phyloP scores from a whole-genome alignment of 2,888 invertebrate genomes.

The Lasioglossum pauxillum region DNA sequence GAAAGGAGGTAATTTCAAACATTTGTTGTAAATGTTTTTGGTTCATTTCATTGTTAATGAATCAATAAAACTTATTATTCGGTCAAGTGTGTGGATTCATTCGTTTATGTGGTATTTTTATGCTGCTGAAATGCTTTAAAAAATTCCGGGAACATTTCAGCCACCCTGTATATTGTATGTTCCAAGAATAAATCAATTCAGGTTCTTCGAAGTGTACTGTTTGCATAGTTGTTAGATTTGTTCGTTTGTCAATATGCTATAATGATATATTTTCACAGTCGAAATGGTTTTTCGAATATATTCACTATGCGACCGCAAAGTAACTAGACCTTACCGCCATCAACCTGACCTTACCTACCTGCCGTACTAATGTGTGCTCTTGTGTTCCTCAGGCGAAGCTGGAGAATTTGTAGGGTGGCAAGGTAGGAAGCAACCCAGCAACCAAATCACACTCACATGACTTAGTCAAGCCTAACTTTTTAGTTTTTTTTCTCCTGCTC shows the following conservation, averaged over 20 bases:
- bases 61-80: no score
- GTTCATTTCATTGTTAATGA: no score
- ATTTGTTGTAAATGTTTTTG: no score
- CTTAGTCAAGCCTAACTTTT: conserved; percentile 82
- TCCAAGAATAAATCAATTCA: background rate
- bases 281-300: conserved; percentile 39
- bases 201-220: background rate
- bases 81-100: no score
- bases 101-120: no score
- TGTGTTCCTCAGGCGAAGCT: conserved; percentile 90
- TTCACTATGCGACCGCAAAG: conserved; percentile 81
- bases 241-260: conserved; percentile 14
- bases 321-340: conserved; percentile 84
- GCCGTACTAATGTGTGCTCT: conserved; percentile 87
- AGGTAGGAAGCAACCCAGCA: conserved; percentile 88
- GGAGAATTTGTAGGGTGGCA: conserved; percentile 92
- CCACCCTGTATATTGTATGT: background rate
- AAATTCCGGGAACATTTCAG: no score
- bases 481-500: conserved; percentile 73
- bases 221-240: conserved; percentile 9
- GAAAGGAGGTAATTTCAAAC: no score
- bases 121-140: no score
- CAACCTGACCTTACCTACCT: conserved; percentile 84
- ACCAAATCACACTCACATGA: conserved; percentile 85
- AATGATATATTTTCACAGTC: conserved; percentile 37